Evolutionary conservation across 2,113 vertebrate genomes (phyloP).

Genomic region (Tychaedon coryphoeus): DNA sequence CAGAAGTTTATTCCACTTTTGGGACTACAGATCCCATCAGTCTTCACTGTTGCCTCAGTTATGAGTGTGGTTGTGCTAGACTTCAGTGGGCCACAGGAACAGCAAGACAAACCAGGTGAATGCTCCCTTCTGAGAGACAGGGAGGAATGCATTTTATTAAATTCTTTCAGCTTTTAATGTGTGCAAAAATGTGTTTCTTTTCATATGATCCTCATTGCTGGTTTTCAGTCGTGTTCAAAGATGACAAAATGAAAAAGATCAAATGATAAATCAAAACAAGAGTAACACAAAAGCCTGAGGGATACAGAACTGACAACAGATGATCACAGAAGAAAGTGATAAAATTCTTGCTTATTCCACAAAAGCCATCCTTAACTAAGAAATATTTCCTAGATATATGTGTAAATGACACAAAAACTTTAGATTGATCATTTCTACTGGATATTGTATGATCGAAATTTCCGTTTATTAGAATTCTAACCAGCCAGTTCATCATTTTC

Average conservation of each 20-base stretch:
- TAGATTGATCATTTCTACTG: neutral
- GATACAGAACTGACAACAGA: conserved; percentile 53
- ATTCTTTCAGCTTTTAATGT: neutral
- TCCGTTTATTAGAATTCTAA: conserved; percentile 2
- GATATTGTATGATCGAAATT: neutral
- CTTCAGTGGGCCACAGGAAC: neutral
- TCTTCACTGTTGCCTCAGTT: neutral
- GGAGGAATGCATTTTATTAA: neutral
- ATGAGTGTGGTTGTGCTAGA: neutral
- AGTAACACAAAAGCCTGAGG: conserved; percentile 55
- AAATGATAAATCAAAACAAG: conserved; percentile 60
- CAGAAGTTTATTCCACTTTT: neutral
- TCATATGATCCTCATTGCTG: conserved; percentile 34
- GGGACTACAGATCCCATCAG: neutral
- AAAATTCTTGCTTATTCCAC: conserved; percentile 37
- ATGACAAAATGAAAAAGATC: conserved; percentile 63
- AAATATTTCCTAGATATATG: neutral
- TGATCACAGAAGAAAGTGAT: conserved; percentile 57
- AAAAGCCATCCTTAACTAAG: conserved; percentile 1
- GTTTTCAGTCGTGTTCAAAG: conserved; percentile 40
- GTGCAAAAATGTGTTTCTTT: conserved; percentile 13
- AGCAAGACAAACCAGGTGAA: neutral
- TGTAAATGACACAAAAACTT: neutral
- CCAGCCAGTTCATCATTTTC: neutral
- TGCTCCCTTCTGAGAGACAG: neutral